Evolutionary conservation across 2,113 vertebrate genomes (phyloP).

Genomic region (Oriolus oriolus): DNA sequence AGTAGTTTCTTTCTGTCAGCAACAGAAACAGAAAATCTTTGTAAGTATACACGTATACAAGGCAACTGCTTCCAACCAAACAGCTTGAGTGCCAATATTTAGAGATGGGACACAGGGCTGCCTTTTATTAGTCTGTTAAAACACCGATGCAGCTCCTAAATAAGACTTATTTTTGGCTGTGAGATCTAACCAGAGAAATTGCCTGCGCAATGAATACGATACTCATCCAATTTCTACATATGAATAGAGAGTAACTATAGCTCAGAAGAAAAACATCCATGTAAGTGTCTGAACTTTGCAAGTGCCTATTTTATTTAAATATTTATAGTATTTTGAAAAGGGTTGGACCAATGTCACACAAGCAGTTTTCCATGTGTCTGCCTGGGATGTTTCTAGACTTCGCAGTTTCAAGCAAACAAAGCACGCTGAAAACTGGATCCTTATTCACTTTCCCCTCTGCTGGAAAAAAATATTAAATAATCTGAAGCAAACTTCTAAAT

Average conservation of each 20-base stretch:
- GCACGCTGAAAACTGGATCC: neutral
- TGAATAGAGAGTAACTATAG: neutral
- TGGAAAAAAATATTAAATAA: neutral
- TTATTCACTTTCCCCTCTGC: neutral
- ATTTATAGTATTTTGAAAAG: neutral
- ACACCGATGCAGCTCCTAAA: neutral
- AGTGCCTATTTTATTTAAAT: neutral
- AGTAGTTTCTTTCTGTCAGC: slow-evolving; percentile 34
- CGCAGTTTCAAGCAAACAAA: neutral
- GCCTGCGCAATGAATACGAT: neutral
- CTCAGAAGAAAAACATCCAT: neutral
- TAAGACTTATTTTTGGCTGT: neutral
- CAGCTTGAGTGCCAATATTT: neutral
- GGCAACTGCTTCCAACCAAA: slow-evolving; percentile 15
- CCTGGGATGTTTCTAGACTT: neutral
- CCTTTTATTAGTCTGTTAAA: slow-evolving; percentile 17
- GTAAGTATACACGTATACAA: neutral
- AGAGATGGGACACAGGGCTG: slow-evolving; percentile 10
- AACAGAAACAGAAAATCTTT: slow-evolving; percentile 44
- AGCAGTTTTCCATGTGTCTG: neutral
- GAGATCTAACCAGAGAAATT: neutral
- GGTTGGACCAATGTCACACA: neutral
- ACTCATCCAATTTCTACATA: neutral
- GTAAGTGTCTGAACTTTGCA: neutral
- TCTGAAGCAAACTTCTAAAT: neutral